Conservation (phyloP, 2,113 vertebrate species). For the Sminthopsis crassicaudata region DNA sequence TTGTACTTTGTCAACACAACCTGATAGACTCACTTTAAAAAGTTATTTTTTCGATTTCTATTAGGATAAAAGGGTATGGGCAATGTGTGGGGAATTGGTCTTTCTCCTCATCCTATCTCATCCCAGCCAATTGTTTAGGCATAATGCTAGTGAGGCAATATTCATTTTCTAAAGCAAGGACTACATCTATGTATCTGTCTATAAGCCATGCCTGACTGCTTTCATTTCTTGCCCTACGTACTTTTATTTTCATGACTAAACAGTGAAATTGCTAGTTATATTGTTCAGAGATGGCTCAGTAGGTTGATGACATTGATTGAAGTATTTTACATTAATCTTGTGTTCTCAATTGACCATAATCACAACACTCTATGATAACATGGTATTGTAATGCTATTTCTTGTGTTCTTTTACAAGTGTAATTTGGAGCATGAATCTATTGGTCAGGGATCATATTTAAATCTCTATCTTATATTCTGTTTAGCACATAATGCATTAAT, state of each 20-base stretch:
- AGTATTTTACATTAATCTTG: conserved; percentile 9
- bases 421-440: not conserved
- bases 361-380: not conserved
- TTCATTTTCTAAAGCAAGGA: not conserved
- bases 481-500: conserved; percentile 57
- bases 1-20: not conserved
- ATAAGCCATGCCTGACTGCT: not conserved
- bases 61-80: not conserved
- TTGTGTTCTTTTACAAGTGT: not conserved
- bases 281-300: not conserved
- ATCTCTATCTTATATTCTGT: conserved; percentile 26
- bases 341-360: conserved; percentile 20
- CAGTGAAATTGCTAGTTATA: conserved; percentile 11
- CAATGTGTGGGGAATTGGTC: not conserved
- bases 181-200: not conserved
- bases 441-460: conserved; percentile 34
- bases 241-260: not conserved
- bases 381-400: not conserved
- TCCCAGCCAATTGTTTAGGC: not conserved
- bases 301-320: not conserved
- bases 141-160: not conserved
- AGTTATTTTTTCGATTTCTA: not conserved
- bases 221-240: not conserved
- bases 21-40: not conserved
- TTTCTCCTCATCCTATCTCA: not conserved